phyloP scores from a whole-genome alignment of 2,797 vertebrate species.

The Poecilia gillii region DNA sequence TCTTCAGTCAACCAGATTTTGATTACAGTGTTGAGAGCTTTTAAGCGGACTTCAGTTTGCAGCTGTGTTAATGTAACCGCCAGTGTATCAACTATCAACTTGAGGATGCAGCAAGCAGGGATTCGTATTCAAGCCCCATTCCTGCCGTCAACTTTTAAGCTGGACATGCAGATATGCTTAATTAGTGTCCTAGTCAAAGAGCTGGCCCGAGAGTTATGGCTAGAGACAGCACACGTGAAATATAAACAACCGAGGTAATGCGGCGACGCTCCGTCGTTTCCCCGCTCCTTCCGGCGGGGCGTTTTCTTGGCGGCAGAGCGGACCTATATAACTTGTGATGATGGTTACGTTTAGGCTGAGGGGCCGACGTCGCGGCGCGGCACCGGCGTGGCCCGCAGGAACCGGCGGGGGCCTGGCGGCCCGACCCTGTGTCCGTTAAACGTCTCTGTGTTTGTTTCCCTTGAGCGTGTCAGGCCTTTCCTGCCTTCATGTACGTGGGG shows the following conservation, averaged over 20 bases:
- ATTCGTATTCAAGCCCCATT: slow-evolving; percentile 40
- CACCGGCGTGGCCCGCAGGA: slow-evolving; percentile 51
- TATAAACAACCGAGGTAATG: slow-evolving; percentile 75
- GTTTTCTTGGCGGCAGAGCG: slow-evolving; percentile 48
- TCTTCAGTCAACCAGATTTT: slow-evolving; percentile 16
- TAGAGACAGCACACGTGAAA: slow-evolving; percentile 52
- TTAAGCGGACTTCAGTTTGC: slow-evolving; percentile 14
- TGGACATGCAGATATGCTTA: slow-evolving; percentile 67
- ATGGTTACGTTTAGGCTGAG: slow-evolving; percentile 64
- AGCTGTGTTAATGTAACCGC: slow-evolving; percentile 33
- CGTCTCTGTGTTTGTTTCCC: slow-evolving; percentile 41
- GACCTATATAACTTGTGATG: slow-evolving; percentile 63
- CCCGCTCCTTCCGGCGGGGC: slow-evolving; percentile 34
- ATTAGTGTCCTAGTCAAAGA: slow-evolving; percentile 60
- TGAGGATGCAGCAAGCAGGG: slow-evolving; percentile 43
- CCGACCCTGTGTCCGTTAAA: slow-evolving; percentile 77
- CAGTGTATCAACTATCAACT: slow-evolving; percentile 36
- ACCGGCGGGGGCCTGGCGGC: slow-evolving; percentile 63
- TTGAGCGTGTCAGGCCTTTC: slow-evolving; percentile 85
- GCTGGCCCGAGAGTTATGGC: slow-evolving; percentile 68
- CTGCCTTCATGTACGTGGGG: slow-evolving; percentile 95
- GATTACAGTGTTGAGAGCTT: slow-evolving; percentile 33
- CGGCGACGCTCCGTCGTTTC: slow-evolving; percentile 55
- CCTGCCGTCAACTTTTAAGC: slow-evolving; percentile 7
- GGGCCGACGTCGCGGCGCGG: slow-evolving; percentile 25